Conservation (phyloP, 2,888 invertebrate species). For the Lymantria dispar region DNA sequence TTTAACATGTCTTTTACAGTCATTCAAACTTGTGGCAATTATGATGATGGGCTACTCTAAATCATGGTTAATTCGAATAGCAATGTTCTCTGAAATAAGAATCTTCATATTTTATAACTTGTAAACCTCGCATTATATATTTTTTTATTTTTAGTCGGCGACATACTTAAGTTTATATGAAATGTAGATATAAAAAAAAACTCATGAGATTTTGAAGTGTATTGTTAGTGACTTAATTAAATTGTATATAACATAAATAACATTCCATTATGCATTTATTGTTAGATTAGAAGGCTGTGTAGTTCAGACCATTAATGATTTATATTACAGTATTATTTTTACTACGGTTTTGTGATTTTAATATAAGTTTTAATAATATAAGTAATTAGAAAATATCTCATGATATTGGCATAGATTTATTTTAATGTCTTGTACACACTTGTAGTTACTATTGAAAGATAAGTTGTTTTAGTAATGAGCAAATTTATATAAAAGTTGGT, state of each 20-base stretch:
- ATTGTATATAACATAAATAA: conserved; percentile 2
- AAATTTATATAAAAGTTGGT: no score
- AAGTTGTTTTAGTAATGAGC: no score
- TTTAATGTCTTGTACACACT: no score
- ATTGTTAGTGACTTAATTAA: conserved; percentile 11
- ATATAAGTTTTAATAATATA: conserved; percentile 20
- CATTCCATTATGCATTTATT: conserved; percentile 46
- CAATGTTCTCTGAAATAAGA: no score
- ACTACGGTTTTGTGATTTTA: conserved; percentile 48
- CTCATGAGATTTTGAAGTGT: conserved; percentile 23
- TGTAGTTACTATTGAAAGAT: no score
- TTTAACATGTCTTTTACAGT: no score
- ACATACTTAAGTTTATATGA: conserved; percentile 20
- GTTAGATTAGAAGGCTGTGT: conserved; percentile 41
- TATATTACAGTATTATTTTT: conserved; percentile 56
- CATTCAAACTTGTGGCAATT: no score
- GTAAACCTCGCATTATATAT: conserved; percentile 15
- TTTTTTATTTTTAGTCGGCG: conserved; percentile 29
- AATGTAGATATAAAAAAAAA: conserved; percentile 15
- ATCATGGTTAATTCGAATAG: no score
- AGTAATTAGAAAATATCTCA: background rate
- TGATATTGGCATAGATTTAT: no score
- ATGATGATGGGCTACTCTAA: no score
- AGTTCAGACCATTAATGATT: conserved; percentile 28
- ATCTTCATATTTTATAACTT: background rate